A percentile compares a stretch with the other conserved stretches of the same genome.
Evolutionary conservation across 35 echinoderm and acorn worm species (phyloP).

Genomic region (Chiridota heheva): DNA sequence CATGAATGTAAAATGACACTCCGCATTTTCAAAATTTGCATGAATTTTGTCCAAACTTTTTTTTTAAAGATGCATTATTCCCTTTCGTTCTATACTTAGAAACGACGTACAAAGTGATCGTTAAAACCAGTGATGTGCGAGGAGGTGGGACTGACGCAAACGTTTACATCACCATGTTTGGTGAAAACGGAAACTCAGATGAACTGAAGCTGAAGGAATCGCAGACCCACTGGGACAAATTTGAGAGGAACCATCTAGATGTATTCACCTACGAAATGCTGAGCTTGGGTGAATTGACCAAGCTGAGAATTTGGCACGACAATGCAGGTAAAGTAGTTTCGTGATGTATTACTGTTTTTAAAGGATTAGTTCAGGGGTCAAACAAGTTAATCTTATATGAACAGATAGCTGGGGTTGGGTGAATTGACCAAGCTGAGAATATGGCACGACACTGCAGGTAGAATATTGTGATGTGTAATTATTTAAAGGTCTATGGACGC

Average conservation of each 20-base stretch:
- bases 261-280: constrained; percentile 82
- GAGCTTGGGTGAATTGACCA: constrained; percentile 84
- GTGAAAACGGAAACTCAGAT: constrained; percentile 84
- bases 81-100: too few species aligned
- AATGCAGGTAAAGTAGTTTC: constrained; percentile 98
- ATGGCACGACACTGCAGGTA: too few species aligned
- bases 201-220: constrained; percentile 91
- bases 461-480: too few species aligned
- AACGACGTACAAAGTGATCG: constrained; percentile 80
- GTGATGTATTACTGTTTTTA: too few species aligned
- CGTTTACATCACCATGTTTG: constrained; percentile 76
- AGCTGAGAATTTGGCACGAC: constrained; percentile 93
- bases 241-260: constrained; percentile 84
- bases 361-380: too few species aligned
- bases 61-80: too few species aligned
- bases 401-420: not conserved
- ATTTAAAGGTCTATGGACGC: too few species aligned
- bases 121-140: constrained; percentile 86
- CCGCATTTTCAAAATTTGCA: too few species aligned
- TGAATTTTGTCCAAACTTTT: too few species aligned
- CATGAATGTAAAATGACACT: too few species aligned
- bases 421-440: not conserved
- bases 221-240: constrained; percentile 86
- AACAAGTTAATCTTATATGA: not conserved
- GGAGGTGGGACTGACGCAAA: constrained; percentile 91